Evolutionary conservation across 1,140 invertebrate species (phyloP).

Genomic region (Metopolophium dirhodum): DNA sequence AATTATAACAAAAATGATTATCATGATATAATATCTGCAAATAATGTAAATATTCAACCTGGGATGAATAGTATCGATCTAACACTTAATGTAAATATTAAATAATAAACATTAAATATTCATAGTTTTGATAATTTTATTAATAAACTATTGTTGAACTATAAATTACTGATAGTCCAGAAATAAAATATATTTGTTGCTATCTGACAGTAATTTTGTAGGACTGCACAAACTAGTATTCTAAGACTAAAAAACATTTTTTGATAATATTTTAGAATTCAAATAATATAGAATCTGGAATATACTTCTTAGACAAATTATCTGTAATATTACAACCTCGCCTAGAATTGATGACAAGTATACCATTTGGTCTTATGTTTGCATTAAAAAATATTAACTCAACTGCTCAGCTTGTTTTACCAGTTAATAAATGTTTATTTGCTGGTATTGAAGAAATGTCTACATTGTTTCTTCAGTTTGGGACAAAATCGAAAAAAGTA

Average conservation of each 20-base stretch:
- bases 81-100: slow-evolving; percentile 40
- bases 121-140: not conserved
- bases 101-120: not conserved
- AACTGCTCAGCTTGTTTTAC: slow-evolving; percentile 24
- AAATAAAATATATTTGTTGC: not conserved
- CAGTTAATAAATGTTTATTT: slow-evolving; percentile 38
- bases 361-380: slow-evolving; percentile 38
- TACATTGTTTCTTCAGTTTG: slow-evolving; percentile 28
- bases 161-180: not conserved
- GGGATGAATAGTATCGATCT: slow-evolving; percentile 32
- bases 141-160: not conserved
- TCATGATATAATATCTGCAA: slow-evolving; percentile 43
- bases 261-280: slow-evolving; percentile 33
- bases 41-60: slow-evolving; percentile 17
- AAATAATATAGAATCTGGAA: slow-evolving; percentile 47
- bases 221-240: not conserved
- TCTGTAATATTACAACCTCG: not conserved
- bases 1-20: slow-evolving; percentile 45
- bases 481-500: slow-evolving; percentile 51
- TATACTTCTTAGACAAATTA: slow-evolving; percentile 44
- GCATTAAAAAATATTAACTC: slow-evolving; percentile 31
- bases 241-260: not conserved
- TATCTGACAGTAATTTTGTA: not conserved
- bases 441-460: slow-evolving; percentile 49
- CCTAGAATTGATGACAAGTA: slow-evolving; percentile 33